These are phyloP conservation scores for Chrysolina americana DNA, from an alignment of 2,888 invertebrate species.

Conservation along the genomic window DNA sequence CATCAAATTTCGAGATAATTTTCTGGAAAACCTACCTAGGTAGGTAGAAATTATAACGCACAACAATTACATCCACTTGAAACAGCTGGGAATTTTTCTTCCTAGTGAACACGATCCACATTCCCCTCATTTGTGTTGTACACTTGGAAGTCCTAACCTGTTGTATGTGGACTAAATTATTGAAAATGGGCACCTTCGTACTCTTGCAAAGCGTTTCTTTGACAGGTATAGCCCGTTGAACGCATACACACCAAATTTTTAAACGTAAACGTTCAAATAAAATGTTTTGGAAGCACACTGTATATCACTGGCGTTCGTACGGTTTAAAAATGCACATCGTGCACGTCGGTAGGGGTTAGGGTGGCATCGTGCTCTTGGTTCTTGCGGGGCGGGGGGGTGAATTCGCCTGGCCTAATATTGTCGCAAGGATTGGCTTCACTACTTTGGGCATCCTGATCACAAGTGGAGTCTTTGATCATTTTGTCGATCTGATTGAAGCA, in stretches of 20 bases:
- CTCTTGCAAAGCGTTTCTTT: too few relatives aligned
- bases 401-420: slow-evolving; percentile 60
- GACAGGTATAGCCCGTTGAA: too few relatives aligned
- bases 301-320: slow-evolving; percentile 51
- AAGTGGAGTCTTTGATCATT: slow-evolving; percentile 75
- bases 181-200: too few relatives aligned
- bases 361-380: slow-evolving; percentile 80
- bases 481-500: slow-evolving; percentile 86
- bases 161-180: too few relatives aligned
- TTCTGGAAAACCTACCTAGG: too few relatives aligned
- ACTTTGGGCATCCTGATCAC: slow-evolving; percentile 50
- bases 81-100: too few relatives aligned
- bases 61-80: too few relatives aligned
- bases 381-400: slow-evolving; percentile 66
- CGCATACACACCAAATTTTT: slow-evolving; percentile 33
- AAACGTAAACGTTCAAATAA: slow-evolving; percentile 51
- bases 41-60: too few relatives aligned
- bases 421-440: slow-evolving; percentile 47
- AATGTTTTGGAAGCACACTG: slow-evolving; percentile 52
- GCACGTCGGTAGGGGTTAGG: slow-evolving; percentile 88
- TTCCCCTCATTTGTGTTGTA: too few relatives aligned
- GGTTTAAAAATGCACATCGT: slow-evolving; percentile 84
- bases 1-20: neutral
- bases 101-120: too few relatives aligned
- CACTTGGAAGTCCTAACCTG: too few relatives aligned